Evolutionary conservation across 2,888 invertebrate species (phyloP).

Genomic region (Aricia artaxerxes): DNA sequence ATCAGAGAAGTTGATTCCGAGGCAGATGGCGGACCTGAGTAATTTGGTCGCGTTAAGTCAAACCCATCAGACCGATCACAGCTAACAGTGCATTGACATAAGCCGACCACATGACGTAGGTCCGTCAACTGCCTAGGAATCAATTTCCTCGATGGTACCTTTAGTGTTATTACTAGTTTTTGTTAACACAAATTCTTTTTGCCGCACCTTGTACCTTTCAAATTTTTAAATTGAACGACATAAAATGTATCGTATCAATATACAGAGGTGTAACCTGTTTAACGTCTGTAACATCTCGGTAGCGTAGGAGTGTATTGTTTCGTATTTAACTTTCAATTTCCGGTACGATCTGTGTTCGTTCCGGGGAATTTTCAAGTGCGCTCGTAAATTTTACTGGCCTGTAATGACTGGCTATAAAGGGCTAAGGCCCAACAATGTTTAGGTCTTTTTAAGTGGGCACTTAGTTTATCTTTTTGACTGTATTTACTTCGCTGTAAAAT

Average conservation of each 20-base stretch:
- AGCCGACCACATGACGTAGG: too few relatives aligned
- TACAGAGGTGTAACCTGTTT: slow-evolving; percentile 24
- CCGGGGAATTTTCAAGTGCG: slow-evolving; percentile 49
- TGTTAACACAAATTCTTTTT: neutral
- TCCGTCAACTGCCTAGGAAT: too few relatives aligned
- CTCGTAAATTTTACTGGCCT: slow-evolving; percentile 49
- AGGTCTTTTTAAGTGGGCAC: slow-evolving; percentile 28
- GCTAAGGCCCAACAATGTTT: slow-evolving; percentile 23
- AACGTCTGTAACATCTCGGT: slow-evolving; percentile 17
- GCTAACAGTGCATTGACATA: too few relatives aligned
- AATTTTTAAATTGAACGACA: neutral
- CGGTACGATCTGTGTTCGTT: slow-evolving; percentile 63
- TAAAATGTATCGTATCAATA: neutral
- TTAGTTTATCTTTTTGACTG: slow-evolving; percentile 10
- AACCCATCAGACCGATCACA: too few relatives aligned
- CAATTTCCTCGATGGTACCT: too few relatives aligned
- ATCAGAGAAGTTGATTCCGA: too few relatives aligned
- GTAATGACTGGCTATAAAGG: slow-evolving; percentile 40
- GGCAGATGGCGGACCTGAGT: too few relatives aligned
- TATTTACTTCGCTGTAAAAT: slow-evolving; percentile 13
- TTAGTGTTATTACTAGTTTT: neutral
- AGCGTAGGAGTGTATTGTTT: slow-evolving; percentile 49
- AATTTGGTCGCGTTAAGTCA: too few relatives aligned
- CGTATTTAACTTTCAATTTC: slow-evolving; percentile 65
- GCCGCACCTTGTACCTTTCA: neutral